phyloP scores from a whole-genome alignment of 1,140 invertebrate genomes.

The Piezodorus guildinii region DNA sequence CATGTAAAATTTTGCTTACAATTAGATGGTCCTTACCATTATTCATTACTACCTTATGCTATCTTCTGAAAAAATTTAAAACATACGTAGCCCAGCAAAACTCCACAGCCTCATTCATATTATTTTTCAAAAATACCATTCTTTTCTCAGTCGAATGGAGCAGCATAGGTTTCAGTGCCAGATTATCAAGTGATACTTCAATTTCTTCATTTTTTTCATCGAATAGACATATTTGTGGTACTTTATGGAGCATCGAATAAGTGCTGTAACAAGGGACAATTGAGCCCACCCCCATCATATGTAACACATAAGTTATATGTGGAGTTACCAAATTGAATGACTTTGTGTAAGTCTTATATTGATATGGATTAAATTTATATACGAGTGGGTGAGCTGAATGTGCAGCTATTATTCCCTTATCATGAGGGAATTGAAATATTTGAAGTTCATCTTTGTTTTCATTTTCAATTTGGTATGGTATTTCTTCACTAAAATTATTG shows the following conservation, averaged over 20 bases:
- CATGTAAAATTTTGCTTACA: too few species aligned
- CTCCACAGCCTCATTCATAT: neutral
- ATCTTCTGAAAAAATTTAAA: too few species aligned
- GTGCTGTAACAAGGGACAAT: neutral
- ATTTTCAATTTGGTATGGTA: neutral
- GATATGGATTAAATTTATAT: neutral
- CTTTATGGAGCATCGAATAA: neutral
- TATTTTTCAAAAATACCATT: slow-evolving; percentile 1
- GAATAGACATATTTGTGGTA: neutral
- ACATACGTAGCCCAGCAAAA: neutral
- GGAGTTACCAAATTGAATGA: neutral
- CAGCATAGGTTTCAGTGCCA: neutral
- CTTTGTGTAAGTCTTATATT: neutral
- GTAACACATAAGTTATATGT: neutral
- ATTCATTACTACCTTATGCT: too few species aligned
- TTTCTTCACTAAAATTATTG: neutral
- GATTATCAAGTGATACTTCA: neutral
- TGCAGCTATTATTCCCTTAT: neutral
- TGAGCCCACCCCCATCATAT: neutral
- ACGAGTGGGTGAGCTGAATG: neutral
- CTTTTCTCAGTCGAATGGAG: neutral
- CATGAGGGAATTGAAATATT: neutral
- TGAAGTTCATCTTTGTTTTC: neutral
- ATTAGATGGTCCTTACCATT: too few species aligned
- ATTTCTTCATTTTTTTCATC: neutral